Percentiles rank a stretch among this genome's conserved stretches.
phyloP scores from a whole-genome alignment of 2,797 vertebrate genomes.

The Acrocephalus scirpaceus region DNA sequence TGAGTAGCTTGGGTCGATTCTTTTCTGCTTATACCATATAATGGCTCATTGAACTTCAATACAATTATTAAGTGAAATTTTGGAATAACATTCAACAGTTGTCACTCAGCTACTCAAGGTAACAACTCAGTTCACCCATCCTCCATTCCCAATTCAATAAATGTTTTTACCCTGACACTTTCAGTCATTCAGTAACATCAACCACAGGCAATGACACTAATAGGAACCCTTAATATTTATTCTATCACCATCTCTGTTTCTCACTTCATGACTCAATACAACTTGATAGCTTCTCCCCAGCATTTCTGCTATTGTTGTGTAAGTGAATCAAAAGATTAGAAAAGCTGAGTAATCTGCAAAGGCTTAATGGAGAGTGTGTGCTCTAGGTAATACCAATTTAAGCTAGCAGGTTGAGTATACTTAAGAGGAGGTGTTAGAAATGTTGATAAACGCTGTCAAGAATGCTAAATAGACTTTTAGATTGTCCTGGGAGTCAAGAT shows the following conservation, averaged over 20 bases:
- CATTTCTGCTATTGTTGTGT: not conserved
- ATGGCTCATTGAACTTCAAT: not conserved
- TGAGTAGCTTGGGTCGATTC: not conserved
- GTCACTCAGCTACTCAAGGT: not conserved
- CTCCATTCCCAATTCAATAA: not conserved
- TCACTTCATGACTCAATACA: not conserved
- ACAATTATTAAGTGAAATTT: not conserved
- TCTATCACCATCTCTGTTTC: not conserved
- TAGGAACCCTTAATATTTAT: not conserved
- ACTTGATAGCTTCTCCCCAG: not conserved
- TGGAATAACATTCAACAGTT: not conserved
- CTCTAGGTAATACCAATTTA: not conserved
- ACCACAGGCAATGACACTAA: not conserved
- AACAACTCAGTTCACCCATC: not conserved
- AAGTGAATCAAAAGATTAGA: not conserved
- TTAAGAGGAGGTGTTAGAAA: not conserved
- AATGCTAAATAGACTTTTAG: not conserved
- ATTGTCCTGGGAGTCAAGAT: not conserved
- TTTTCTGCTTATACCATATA: not conserved
- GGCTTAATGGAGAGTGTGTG: not conserved
- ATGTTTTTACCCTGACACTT: not conserved
- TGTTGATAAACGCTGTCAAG: not conserved
- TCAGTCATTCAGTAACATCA: not conserved
- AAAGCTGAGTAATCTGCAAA: not conserved
- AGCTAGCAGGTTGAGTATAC: not conserved